Base-by-base conservation (phyloP, 2,888 invertebrate genomes). In the Zaprionus bogoriensis region DNA sequence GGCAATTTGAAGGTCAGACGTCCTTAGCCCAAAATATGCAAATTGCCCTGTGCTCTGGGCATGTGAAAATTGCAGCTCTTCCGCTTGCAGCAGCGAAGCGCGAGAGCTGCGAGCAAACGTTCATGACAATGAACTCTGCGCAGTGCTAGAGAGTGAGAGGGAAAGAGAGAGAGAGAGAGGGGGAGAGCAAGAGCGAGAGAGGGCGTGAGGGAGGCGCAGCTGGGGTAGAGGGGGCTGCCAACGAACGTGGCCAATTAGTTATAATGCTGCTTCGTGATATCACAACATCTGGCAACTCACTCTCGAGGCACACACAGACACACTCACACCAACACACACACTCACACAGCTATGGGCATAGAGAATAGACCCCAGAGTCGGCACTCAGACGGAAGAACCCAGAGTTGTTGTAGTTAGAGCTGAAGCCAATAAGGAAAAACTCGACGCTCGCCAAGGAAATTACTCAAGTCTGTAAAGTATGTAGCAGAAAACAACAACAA, bases 231-330 rank as follows among this genome's bases (percentile, higher is more conserved):
- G 59, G 57, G 63, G 70, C 74, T 71, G 51, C 63, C 75, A 79
- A 80, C 77, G 83, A 88, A 87, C 88, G 87, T 88, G 87, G 87
- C 88, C 88, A 88, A 88, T 88, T 88, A 88, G 88, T 80, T 87
- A 80, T 84, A 83, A 83, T 85, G 79, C 85, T 81, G 83, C 83
- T 85, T 85, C 79, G 81, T 83, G 81, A 83, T 85, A 83, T 85
- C 84, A 79, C 74, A 83, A 85, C 85, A 85, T 85, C 85, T 84
- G 83, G 78, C 81, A 79, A 82, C 83, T 83, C 81, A 82, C 83
- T 82, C 82, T 80, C 77, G 62, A 50, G 60, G 63, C 30, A 63
- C 52, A 71, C 54, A 51, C 54, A 72, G 32, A 71, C 41, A 69
- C 39, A 57, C 12, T 53, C 14, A 52, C 45, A 60, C 20, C n/a